Evolutionary conservation across 2,888 invertebrate species (phyloP).

Genomic region (Stenchaetothrips biformis): DNA sequence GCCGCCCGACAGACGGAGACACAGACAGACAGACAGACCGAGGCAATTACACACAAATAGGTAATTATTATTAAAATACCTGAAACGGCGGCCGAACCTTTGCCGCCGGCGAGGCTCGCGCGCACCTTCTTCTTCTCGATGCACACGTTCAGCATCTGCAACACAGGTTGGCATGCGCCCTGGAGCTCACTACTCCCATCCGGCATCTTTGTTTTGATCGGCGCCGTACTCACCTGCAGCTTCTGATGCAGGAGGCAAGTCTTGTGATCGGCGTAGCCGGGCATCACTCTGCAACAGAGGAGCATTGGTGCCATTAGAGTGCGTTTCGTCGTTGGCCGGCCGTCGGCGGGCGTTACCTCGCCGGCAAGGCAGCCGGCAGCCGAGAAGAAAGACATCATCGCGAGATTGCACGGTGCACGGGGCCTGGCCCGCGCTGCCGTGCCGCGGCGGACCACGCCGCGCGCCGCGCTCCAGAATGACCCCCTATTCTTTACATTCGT

Average conservation of each 20-base stretch:
- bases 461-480: no score
- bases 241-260: constrained; percentile 93
- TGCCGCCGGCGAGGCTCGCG: neutral
- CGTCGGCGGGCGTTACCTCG: neutral
- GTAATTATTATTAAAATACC: no score
- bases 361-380: constrained; percentile 11
- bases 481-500: no score
- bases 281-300: constrained; percentile 59
- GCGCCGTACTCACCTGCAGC: constrained; percentile 65
- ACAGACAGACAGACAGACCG: no score
- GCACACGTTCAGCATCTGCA: constrained; percentile 68
- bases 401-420: constrained; percentile 35
- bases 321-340: no score
- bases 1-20: no score
- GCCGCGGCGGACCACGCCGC: no score
- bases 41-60: no score
- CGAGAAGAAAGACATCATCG: neutral
- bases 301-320: neutral
- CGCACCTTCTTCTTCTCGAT: constrained; percentile 58
- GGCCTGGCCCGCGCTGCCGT: no score
- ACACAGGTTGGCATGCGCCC: no score
- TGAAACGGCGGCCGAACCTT: neutral
- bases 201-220: no score
- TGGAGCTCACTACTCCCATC: no score
- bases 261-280: constrained; percentile 79